Base-by-base conservation (phyloP, 2,113 vertebrate species). In the Excalfactoria chinensis region DNA sequence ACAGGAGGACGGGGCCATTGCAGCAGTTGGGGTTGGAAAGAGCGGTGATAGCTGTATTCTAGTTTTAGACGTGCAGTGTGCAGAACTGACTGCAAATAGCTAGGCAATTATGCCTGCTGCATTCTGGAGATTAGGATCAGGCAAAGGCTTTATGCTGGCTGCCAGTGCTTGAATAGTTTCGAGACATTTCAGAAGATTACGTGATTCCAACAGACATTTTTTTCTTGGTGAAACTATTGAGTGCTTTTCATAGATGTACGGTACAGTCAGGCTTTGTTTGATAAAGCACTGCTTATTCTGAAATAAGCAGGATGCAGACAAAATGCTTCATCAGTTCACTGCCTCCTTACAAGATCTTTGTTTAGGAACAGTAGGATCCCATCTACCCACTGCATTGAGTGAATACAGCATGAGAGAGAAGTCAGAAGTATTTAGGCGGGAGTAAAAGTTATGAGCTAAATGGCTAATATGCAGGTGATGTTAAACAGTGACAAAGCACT, bases 151-250 rank as follows among this genome's bases (percentile, higher is more conserved):
- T 78, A 74, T 56, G 59, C 41, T 93, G 56, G 55, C 59, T 92
- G 94, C 92, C 95, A 96, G 71, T 49, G 69, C 63, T 44, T 67
- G 87, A 93, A 92, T 35, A 83, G 81, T 51, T 94, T 28, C 70
- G 78, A 95, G 84, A 87, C 84, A 67, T 87, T 93, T 88, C 88
- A 94, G 75, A 95, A 89, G 90, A 93, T 86, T 67, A 84, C 13
- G 59, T 18, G 84, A 76, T 76, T 92, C 74, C 56, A 95, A 67
- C 34, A 90, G 55, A 89, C 44, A 28, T 72, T 75, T 77, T 77
- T 59, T 62, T 37, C 35, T 40, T 63, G 25, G 37, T 63, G 40
- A 63, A 40, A 63, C 46, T 43, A 64, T 22, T 46, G 62, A 25
- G 44, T 72, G 59, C 84, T 89, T 94, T 95, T 85, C 82, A 85